These are phyloP conservation scores for Melanotus villosus DNA, from an alignment of 2,888 invertebrate species.

Conservation along the genomic window DNA sequence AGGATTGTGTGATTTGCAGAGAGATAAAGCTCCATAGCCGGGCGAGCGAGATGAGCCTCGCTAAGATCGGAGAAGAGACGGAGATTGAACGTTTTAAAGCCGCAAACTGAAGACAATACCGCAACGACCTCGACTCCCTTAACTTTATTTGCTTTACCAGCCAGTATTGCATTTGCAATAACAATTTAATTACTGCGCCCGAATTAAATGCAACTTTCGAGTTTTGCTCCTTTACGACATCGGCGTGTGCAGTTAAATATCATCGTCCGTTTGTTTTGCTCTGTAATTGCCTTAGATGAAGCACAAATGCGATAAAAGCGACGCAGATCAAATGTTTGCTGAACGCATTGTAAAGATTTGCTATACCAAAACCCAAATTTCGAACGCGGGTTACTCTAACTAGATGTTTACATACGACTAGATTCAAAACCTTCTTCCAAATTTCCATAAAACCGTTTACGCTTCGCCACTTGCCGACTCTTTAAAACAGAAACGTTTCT, in stretches of 20 bases:
- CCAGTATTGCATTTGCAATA: constrained; percentile 41
- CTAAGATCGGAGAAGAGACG: constrained; percentile 51
- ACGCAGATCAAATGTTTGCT: constrained; percentile 15
- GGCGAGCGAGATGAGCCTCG: constrained; percentile 43
- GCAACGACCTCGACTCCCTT: constrained; percentile 27
- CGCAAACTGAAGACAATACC: constrained; percentile 55
- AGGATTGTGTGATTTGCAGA: constrained; percentile 61
- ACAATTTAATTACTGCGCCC: constrained; percentile 35
- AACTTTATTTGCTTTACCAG: constrained; percentile 20
- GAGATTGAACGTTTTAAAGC: constrained; percentile 61
- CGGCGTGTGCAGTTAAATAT: neutral
- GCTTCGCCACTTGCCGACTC: too few relatives aligned
- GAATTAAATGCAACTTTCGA: constrained; percentile 10
- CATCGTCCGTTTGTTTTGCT: constrained; percentile 14
- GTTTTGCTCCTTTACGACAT: neutral
- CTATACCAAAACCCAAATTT: constrained; percentile 8
- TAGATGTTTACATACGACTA: constrained; percentile 20
- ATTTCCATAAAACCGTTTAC: constrained; percentile 16
- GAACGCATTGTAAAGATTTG: constrained; percentile 15
- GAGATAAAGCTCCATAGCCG: constrained; percentile 57
- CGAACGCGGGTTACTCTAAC: neutral
- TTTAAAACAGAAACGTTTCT: too few relatives aligned
- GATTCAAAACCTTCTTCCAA: neutral
- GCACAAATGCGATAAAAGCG: constrained; percentile 16
- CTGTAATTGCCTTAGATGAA: constrained; percentile 6